Base-by-base conservation (phyloP, 92 coral and sea anemone species). In the Zoanthus sociatus region DNA sequence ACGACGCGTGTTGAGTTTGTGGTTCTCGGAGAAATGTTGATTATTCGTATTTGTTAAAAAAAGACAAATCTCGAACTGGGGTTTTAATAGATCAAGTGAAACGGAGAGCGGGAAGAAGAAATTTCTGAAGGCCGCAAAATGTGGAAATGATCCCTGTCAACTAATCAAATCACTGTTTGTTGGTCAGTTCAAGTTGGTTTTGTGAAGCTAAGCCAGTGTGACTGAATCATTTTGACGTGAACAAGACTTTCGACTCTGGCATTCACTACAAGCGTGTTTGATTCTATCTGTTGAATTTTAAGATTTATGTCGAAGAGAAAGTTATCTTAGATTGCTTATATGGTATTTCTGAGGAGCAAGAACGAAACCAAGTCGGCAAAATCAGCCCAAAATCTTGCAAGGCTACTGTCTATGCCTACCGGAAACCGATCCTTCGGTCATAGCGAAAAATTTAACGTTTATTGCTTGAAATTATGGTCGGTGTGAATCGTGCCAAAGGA, bases 341-440 rank as follows among this genome's bases (percentile, higher is more conserved):
- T 81, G 75, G 56, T 81, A 75, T 81, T 81, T 64, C 75, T 81
- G 75, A 81, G 75, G 50, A 44, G 37, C 63, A 81, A 37, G 75
- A 47, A 81, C 32, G 75, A 32, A 81, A 26, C 45, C 20, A 60
- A 46, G 73, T 81, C 18, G 85, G 85, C 21, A 67, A 66, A 81
- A 63, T 46, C 47, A 66, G 42, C 73, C 21, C 85, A 58, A 81
- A 66, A 67, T 46, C 85, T 81, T 44, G 73, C 73, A 74, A 66
- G 73, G 51, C 63, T 13, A 33, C 53, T 72, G 84, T 60, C 54
- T 31, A 17, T 78, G 72, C 60, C 60, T 66, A 81, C 85, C 85
- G 85, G 85, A 81, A 81, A 81, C 85, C 85, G 46, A 37, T 10
- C 75, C 85, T 81, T 81, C 85, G 73, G 58, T 64, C 61, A 31